These are phyloP conservation scores for Dasypus novemcinctus DNA, from an alignment of 2,113 vertebrate genomes.

Conservation along the genomic window DNA sequence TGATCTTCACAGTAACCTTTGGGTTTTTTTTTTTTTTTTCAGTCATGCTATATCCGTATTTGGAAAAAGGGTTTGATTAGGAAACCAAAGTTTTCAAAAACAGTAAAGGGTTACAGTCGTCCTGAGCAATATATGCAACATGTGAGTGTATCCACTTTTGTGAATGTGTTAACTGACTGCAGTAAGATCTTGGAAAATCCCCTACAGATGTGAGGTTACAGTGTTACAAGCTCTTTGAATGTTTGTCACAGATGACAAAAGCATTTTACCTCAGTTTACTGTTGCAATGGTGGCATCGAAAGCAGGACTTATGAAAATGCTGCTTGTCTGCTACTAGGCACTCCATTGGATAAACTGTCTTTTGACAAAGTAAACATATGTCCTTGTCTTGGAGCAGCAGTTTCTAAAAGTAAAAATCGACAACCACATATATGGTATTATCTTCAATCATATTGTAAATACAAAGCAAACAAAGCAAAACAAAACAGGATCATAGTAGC, in stretches of 20 bases:
- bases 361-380: conserved; percentile 91
- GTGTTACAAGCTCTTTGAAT: background rate
- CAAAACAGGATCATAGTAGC: background rate
- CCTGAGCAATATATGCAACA: background rate
- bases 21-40: background rate
- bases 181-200: background rate
- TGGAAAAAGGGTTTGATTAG: background rate
- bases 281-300: conserved; percentile 94
- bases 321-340: conserved; percentile 93
- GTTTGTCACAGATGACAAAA: background rate
- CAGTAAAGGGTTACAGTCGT: background rate
- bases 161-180: background rate
- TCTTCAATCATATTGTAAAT: conserved; percentile 32
- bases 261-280: conserved; percentile 93
- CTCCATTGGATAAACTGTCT: conserved; percentile 97
- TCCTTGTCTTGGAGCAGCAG: conserved; percentile 91
- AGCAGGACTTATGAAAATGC: conserved; percentile 98
- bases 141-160: background rate
- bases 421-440: conserved; percentile 39
- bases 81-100: background rate
- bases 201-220: background rate
- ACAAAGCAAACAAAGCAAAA: background rate
- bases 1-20: background rate
- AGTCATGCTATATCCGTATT: background rate
- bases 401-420: conserved; percentile 83